phyloP scores from a whole-genome alignment of 2,888 invertebrate genomes.

The Coleophora flavipennella region DNA sequence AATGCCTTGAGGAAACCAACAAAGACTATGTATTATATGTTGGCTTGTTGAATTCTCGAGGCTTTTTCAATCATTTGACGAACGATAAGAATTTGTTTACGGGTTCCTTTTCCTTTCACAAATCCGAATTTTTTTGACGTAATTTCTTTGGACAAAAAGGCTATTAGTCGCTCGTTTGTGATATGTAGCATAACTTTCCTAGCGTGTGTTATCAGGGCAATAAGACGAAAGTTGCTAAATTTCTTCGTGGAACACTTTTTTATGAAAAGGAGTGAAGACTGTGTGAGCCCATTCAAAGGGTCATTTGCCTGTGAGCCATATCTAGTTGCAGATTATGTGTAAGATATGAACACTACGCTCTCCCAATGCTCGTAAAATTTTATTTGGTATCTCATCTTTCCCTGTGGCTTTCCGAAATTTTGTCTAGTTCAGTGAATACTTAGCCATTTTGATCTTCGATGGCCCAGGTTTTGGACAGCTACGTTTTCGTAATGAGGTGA shows the following conservation, averaged over 20 bases:
- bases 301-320: constrained; percentile 13
- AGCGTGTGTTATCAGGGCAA: constrained; percentile 12
- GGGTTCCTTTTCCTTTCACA: constrained; percentile 13
- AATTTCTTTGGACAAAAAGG: constrained; percentile 6
- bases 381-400: background rate
- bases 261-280: constrained; percentile 12
- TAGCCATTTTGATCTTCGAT: background rate
- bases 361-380: background rate
- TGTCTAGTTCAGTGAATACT: background rate
- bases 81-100: constrained; percentile 12
- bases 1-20: constrained; percentile 7
- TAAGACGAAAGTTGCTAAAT: constrained; percentile 13
- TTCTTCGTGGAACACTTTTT: constrained; percentile 15
- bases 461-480: background rate
- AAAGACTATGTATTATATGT: constrained; percentile 9
- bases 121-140: constrained; percentile 12
- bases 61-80: constrained; percentile 8
- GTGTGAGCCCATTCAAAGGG: constrained; percentile 14
- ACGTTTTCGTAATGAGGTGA: constrained; percentile 1
- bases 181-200: constrained; percentile 12
- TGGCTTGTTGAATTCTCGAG: constrained; percentile 11
- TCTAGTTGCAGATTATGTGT: constrained; percentile 5
- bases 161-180: constrained; percentile 10
- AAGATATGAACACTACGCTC: constrained; percentile 8
- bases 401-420: constrained; percentile 2